Evolutionary conservation across 2,888 invertebrate genomes (phyloP).

Genomic region (Limnephilus lunatus): DNA sequence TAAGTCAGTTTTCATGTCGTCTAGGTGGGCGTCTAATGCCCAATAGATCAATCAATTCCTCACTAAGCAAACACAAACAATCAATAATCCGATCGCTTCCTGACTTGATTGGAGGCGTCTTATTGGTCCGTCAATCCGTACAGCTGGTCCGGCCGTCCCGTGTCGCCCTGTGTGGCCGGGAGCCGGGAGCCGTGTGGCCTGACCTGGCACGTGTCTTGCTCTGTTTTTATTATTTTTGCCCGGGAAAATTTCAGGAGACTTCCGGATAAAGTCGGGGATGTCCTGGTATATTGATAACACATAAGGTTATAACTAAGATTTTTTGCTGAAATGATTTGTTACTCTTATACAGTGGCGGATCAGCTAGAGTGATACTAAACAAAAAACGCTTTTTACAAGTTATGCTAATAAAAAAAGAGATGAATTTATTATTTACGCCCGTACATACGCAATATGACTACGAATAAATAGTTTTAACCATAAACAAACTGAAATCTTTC

Average conservation of each 20-base stretch:
- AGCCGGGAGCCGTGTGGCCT: not conserved
- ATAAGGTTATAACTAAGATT: not conserved
- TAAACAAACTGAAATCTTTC: too few species aligned
- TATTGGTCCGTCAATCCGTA: not conserved
- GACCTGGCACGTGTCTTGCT: slow-evolving; percentile 39
- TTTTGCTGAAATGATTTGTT: not conserved
- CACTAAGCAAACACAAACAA: slow-evolving; percentile 11
- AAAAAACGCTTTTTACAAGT: too few species aligned
- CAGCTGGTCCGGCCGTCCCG: not conserved
- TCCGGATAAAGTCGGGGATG: slow-evolving; percentile 20
- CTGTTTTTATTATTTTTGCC: slow-evolving; percentile 54
- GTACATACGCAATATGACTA: too few species aligned
- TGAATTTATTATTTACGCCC: too few species aligned
- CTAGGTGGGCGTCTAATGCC: not conserved
- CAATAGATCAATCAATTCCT: not conserved
- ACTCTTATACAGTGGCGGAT: not conserved
- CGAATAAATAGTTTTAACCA: too few species aligned
- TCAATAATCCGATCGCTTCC: slow-evolving; percentile 6
- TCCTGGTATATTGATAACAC: not conserved
- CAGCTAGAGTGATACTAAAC: not conserved
- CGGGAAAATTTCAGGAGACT: slow-evolving; percentile 9
- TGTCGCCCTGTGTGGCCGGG: slow-evolving; percentile 41
- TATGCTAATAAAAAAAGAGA: too few species aligned
- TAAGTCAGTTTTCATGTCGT: not conserved
- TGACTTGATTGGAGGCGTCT: not conserved